Percentiles rank a stretch among this genome's conserved stretches.
Conservation (phyloP, 2,888 invertebrate genomes). For the Pristionchus maxplancki region DNA sequence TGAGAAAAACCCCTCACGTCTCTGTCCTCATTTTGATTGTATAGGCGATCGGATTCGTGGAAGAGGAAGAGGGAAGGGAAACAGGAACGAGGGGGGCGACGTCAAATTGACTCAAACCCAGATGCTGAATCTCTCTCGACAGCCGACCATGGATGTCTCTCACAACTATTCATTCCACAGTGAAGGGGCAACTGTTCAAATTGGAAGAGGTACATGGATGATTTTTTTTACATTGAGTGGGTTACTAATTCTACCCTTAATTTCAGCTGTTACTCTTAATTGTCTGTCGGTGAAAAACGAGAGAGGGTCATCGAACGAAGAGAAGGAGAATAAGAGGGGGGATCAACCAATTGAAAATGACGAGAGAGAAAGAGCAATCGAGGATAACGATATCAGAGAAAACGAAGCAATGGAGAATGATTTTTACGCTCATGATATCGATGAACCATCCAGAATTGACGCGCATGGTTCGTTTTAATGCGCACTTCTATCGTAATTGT, state of each 20-base stretch:
- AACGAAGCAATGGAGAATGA: neutral
- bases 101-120: neutral
- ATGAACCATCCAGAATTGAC: neutral
- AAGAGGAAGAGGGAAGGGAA: neutral
- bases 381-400: neutral
- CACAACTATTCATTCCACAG: neutral
- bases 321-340: neutral
- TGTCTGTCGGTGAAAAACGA: neutral
- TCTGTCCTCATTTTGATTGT: neutral
- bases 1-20: neutral
- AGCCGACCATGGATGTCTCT: neutral
- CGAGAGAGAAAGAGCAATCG: neutral
- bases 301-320: neutral
- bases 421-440: neutral
- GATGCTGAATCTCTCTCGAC: neutral
- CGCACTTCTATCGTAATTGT: too few species aligned
- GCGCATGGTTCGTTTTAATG: neutral
- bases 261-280: neutral
- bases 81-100: neutral
- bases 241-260: neutral
- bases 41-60: slow-evolving; percentile 2
- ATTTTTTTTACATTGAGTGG: neutral
- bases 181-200: neutral
- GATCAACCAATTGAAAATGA: neutral
- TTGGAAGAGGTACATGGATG: neutral